Conservation (phyloP, 2,113 vertebrate species). For the Erpornis zantholeuca region DNA sequence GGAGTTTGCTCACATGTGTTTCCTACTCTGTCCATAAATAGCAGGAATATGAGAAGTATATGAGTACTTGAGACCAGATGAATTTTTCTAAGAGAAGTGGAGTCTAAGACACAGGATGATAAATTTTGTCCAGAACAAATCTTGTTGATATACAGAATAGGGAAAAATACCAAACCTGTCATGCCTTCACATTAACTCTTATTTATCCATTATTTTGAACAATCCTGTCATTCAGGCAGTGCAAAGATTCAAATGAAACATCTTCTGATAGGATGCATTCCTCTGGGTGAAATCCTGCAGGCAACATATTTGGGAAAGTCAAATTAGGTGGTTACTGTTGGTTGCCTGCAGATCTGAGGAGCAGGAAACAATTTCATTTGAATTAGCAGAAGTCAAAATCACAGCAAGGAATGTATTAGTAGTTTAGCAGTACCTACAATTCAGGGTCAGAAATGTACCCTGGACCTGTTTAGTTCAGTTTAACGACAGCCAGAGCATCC, state of each 20-base stretch:
- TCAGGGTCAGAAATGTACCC: neutral
- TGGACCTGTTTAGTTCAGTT: neutral
- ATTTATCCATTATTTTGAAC: neutral
- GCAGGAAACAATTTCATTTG: neutral
- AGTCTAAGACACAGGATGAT: neutral
- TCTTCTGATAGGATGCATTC: neutral
- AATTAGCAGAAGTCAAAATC: neutral
- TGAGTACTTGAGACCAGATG: neutral
- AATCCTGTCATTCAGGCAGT: neutral
- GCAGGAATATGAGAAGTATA: neutral
- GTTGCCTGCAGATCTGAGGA: neutral
- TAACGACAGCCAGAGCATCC: neutral
- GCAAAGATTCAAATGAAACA: neutral
- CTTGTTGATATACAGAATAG: neutral
- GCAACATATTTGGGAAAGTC: neutral
- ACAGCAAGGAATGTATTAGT: neutral
- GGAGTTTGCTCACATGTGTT: neutral
- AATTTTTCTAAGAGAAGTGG: neutral
- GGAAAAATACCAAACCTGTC: neutral
- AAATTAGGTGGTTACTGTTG: neutral
- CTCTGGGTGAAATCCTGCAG: neutral
- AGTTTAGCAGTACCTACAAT: accelerated
- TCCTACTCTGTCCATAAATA: neutral
- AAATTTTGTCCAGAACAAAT: neutral
- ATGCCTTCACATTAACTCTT: neutral